These are phyloP conservation scores for Oxyruncus cristatus DNA, from an alignment of 2,113 vertebrate species.

Conservation along the genomic window DNA sequence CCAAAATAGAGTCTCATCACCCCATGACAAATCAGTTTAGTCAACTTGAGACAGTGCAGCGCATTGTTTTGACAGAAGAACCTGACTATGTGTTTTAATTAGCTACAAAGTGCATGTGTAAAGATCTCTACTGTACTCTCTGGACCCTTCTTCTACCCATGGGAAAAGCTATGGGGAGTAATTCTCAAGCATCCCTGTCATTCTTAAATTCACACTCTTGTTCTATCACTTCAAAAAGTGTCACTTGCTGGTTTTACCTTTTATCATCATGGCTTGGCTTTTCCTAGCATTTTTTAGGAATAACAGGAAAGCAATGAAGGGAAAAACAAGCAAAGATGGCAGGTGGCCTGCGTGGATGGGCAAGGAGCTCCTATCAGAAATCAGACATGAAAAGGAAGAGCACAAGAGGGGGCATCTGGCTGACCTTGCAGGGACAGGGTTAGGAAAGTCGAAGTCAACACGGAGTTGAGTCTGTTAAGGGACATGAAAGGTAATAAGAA, in stretches of 20 bases:
- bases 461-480: not conserved
- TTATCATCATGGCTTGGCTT: not conserved
- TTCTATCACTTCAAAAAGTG: not conserved
- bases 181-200: not conserved
- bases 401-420: not conserved
- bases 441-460: not conserved
- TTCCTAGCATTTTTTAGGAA: not conserved
- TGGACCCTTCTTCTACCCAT: not conserved
- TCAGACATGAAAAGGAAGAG: not conserved
- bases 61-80: not conserved
- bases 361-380: not conserved
- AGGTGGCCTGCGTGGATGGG: not conserved
- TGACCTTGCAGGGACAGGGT: not conserved
- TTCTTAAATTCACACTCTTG: not conserved
- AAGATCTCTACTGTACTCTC: not conserved
- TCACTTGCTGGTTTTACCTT: not conserved
- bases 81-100: not conserved
- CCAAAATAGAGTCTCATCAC: not conserved
- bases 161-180: not conserved
- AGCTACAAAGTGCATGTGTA: not conserved
- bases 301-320: not conserved
- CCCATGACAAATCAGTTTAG: not conserved
- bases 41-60: not conserved
- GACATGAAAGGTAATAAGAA: not conserved
- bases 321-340: rapidly evolving